A percentile compares a stretch with the other conserved stretches of the same genome.
Conservation (phyloP, 2,113 vertebrate genomes). For the Bufo gargarizans region DNA sequence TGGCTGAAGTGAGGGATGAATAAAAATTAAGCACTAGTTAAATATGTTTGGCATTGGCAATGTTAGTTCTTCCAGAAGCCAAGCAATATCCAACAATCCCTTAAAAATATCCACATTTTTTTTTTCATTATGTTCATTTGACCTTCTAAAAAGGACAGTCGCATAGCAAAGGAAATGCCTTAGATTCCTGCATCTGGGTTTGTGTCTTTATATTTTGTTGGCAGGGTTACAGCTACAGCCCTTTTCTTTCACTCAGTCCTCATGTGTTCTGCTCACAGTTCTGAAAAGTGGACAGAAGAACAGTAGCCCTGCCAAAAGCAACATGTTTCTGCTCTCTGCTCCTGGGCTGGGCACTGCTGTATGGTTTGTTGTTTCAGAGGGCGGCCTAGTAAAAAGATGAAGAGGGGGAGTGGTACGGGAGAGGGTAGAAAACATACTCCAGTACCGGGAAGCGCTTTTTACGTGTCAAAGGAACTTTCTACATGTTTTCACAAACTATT, state of each 20-base stretch:
- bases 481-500: conserved; percentile 8
- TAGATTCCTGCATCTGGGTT: conserved; percentile 75
- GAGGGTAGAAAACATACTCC: background rate
- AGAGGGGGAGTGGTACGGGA: background rate
- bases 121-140: conserved; percentile 67
- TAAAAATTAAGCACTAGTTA: conserved; percentile 62
- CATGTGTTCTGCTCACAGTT: conserved; percentile 58
- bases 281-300: conserved; percentile 61
- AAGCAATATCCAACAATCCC: conserved; percentile 59
- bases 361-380: conserved; percentile 65
- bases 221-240: conserved; percentile 64
- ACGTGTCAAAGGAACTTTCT: background rate
- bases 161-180: conserved; percentile 78
- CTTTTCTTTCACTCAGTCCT: conserved; percentile 63
- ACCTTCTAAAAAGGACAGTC: conserved; percentile 72
- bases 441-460: background rate
- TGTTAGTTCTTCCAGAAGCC: conserved; percentile 56
- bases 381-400: conserved; percentile 31
- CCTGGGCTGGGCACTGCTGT: conserved; percentile 50
- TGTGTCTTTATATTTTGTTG: conserved; percentile 75
- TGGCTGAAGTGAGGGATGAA: conserved; percentile 24
- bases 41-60: conserved; percentile 52
- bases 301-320: conserved; percentile 64
- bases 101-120: conserved; percentile 62
- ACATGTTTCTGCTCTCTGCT: conserved; percentile 59